Evolutionary conservation across 2,888 invertebrate species (phyloP), one percentile per base, ranked within the genome.

Genomic region (Fragum sueziense): DNA sequence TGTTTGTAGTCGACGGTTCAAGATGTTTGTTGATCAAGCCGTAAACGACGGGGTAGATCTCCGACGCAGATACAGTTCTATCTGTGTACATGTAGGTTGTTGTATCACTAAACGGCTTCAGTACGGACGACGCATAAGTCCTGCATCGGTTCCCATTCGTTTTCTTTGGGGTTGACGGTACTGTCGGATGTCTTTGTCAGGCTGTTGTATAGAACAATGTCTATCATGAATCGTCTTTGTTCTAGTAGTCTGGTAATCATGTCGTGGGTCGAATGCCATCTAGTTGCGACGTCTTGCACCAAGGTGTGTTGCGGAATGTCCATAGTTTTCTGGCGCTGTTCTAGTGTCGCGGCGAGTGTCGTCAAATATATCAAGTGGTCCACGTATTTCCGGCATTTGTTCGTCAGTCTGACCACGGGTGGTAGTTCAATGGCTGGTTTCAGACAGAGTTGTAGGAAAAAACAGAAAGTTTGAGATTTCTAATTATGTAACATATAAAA

Each of bases 11-110:
- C 1, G 20, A 34, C 2, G 17, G 20, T 20, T 9, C 33, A 3
- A 79, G 65, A 17, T 33, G 52, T 2, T 75, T 75, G n/a, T 31
- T 57, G 2, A 75, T n/a, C 0, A 75, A 41, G 1, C 74, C 71
- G 59, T 67, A 61, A 11, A 75, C 69, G 25, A 79, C 68, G 1
- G 74, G 79, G 47, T 71, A 74, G 4, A 74, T 74, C 22, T 69
- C 65, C 1, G 61, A 69, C 0, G 22, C 2, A 9, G 65, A 62
- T 2, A 74, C 70, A n/a, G 9, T 31, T 27, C 54, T 69, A 22
- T 78, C 74, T 14, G 54, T 52, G 14, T 29, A 70, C 70, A 78
- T 78, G 59, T 74, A 78, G 0, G 59, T 72, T 11, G 79, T 79
- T 1, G 54, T 54, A 17, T 70, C 0, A 1, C 70, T 71, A 17